A percentile compares a stretch with the other conserved stretches of the same genome.
These are phyloP conservation scores for Heliconius charithonia DNA, from an alignment of 2,888 invertebrate genomes.

Conservation along the genomic window DNA sequence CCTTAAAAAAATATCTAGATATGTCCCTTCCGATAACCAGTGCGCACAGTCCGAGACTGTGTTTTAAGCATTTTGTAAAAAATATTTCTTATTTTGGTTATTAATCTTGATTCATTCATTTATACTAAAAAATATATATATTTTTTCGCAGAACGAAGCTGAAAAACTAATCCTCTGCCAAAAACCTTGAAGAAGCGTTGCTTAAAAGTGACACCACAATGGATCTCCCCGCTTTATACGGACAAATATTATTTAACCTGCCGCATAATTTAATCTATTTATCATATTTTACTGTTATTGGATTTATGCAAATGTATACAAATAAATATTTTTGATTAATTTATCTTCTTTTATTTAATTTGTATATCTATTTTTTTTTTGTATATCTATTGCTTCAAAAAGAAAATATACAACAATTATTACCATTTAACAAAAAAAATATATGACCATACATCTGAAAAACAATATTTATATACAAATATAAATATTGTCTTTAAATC, in stretches of 20 bases:
- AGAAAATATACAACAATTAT: neutral
- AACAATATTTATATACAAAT: no score
- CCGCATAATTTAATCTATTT: conserved; percentile 16
- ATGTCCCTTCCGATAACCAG: no score
- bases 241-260: conserved; percentile 29
- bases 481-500: no score
- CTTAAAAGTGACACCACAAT: conserved; percentile 26
- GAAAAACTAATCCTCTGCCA: conserved; percentile 76
- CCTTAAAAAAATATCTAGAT: no score
- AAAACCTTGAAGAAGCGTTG: conserved; percentile 59
- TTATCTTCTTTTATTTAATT: neutral
- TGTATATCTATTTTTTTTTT: no score
- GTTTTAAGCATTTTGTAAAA: no score
- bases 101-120: no score
- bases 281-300: conserved; percentile 33
- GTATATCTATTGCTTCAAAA: neutral
- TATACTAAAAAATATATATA: neutral
- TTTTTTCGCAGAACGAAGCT: conserved; percentile 73
- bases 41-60: no score
- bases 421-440: neutral
- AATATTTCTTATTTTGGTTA: no score
- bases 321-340: conserved; percentile 44
- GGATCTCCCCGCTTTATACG: conserved; percentile 28
- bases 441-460: no score
- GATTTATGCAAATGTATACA: conserved; percentile 32